Percentiles rank a stretch among this genome's conserved stretches.
Conservation (phyloP, 2,113 vertebrate species). For the Naja naja region DNA sequence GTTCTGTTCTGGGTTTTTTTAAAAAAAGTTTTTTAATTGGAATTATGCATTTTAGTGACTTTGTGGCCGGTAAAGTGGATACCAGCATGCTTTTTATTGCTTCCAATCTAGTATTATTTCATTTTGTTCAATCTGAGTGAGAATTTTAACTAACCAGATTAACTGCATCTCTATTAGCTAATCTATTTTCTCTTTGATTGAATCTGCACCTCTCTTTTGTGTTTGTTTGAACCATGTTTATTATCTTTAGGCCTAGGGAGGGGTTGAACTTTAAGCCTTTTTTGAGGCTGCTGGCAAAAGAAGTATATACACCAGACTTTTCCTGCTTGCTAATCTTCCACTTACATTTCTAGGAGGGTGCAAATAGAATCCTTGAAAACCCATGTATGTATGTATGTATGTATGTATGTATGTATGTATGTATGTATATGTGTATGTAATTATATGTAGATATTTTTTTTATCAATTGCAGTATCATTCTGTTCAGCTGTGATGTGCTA, state of each 20-base stretch:
- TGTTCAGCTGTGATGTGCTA: not conserved
- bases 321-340: not conserved
- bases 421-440: too few relatives aligned
- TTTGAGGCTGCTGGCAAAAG: not conserved
- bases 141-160: not conserved
- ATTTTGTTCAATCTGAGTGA: not conserved
- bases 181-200: not conserved
- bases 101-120: not conserved
- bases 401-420: too few relatives aligned
- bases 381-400: not conserved
- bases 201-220: not conserved
- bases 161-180: not conserved
- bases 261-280: not conserved
- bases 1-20: not conserved
- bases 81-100: not conserved
- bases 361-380: not conserved
- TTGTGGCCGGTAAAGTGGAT: not conserved
- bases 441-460: not conserved
- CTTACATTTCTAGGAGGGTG: not conserved
- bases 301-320: not conserved
- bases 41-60: not conserved
- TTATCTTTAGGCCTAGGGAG: not conserved
- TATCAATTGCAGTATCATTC: not conserved
- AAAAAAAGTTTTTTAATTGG: not conserved
- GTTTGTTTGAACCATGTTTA: not conserved